Base-by-base conservation (phyloP, 2,888 invertebrate species). In the Parthenolecanium corni region DNA sequence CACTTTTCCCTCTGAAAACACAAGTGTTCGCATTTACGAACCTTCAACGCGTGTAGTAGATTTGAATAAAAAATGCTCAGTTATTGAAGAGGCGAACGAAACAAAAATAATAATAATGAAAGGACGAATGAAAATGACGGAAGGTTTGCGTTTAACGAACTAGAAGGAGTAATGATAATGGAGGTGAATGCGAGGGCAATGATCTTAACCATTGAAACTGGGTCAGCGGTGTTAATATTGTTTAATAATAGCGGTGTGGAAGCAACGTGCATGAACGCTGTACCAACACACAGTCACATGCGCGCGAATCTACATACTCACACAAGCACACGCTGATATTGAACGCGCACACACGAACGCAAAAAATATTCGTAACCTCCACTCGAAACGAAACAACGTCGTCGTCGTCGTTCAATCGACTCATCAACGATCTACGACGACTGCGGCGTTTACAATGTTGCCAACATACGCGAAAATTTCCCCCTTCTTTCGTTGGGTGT, bases 131-230 rank as follows among this genome's bases (percentile, higher is more conserved):
- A 46, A 14, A 3, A 49, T 20, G 52, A 11, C 25, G 38, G 53
- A 40, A 56, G 54, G 54, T 56, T 56, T 56, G 54, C 54, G 38
- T 42, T 56, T 24, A 40, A 20, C 16, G 16, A 18, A 21, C 49
- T 51, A 18, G 21, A 51, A 61, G 49, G 61, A 31, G 61, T 31
- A 25, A 24, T 42, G 44, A 42, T 42, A 20, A 40, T 21, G 40
- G 54, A 56, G 54, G 54, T 44, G 54, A 56, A 56, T 44, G 54
- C 54, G 54, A 56, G 61, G 61, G 61, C 61, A 61, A 61, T 49
- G 61, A 61, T 61, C 61, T 61, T 47, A 61, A 40, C 61, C 31
- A 49, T 36, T 36, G 61, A 61, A 61, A 61, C 51, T 61, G 51
- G 61, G 61, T 61, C 61, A 61, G 51, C 61, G 23, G 61, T 61